phyloP scores from a whole-genome alignment of 1,140 invertebrate species.

The Psilanteris sp. region DNA sequence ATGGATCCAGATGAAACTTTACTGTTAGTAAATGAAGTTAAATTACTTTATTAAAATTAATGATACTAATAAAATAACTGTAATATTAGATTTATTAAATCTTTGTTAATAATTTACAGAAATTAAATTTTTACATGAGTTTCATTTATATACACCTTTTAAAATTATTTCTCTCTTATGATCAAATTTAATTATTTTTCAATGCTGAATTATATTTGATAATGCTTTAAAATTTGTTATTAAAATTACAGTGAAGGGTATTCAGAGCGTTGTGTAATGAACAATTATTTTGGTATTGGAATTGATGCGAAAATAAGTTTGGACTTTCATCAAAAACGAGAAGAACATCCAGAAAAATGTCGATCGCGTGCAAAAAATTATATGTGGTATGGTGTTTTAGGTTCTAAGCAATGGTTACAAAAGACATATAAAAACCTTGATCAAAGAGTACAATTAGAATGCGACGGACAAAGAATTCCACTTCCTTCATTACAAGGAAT shows the following conservation, averaged over 20 bases:
- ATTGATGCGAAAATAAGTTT: constrained; percentile 99
- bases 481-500: constrained; percentile 97
- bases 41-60: too few relatives aligned
- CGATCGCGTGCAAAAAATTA: constrained; percentile 95
- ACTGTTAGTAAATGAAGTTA: constrained; percentile 79
- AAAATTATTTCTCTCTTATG: too few relatives aligned
- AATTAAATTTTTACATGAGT: too few relatives aligned
- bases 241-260: constrained; percentile 87
- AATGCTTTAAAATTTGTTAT: neutral
- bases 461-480: constrained; percentile 94
- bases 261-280: constrained; percentile 98
- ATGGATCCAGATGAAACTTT: constrained; percentile 95
- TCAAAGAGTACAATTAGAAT: constrained; percentile 95
- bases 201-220: too few relatives aligned
- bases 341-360: constrained; percentile 99
- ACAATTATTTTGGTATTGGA: constrained; percentile 99
- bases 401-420: constrained; percentile 93
- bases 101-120: too few relatives aligned
- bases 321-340: constrained; percentile 98
- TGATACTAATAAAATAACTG: too few relatives aligned
- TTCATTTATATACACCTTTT: too few relatives aligned
- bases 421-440: constrained; percentile 98
- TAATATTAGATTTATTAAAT: too few relatives aligned
- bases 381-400: constrained; percentile 98
- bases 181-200: too few relatives aligned